Evolutionary conservation across 2,888 invertebrate species (phyloP).

Genomic region (Callyntrura sp.): DNA sequence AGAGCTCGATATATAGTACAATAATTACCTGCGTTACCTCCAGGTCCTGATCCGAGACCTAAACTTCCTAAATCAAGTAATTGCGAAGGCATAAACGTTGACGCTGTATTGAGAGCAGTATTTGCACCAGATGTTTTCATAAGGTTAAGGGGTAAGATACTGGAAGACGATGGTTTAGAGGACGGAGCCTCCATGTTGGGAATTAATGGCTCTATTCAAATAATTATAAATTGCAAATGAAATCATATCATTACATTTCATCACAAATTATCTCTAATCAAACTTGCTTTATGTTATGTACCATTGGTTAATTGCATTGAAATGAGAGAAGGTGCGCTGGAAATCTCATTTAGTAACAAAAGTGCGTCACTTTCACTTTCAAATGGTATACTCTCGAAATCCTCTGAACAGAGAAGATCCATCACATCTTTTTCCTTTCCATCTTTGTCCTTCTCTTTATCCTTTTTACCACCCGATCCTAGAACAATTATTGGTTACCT

Average conservation of each 20-base stretch:
- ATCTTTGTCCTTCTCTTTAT: constrained; percentile 75
- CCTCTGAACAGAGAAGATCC: constrained; percentile 82
- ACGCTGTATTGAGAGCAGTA: constrained; percentile 35
- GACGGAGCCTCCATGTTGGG: constrained; percentile 48
- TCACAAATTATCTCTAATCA: not conserved
- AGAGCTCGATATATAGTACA: too few relatives aligned
- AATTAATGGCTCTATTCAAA: constrained; percentile 50
- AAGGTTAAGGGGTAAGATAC: constrained; percentile 44
- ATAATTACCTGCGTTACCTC: too few relatives aligned
- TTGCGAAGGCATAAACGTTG: constrained; percentile 83
- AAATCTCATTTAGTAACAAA: constrained; percentile 83
- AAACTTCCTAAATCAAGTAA: constrained; percentile 82
- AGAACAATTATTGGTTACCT: too few relatives aligned
- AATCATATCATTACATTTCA: not conserved
- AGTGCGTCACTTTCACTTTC: constrained; percentile 82
- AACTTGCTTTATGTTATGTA: not conserved
- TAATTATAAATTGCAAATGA: not conserved
- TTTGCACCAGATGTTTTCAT: constrained; percentile 36
- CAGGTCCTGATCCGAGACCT: constrained; percentile 65
- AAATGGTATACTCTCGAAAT: constrained; percentile 81
- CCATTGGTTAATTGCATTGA: constrained; percentile 29
- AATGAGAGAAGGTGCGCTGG: constrained; percentile 69
- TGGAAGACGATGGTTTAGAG: constrained; percentile 74
- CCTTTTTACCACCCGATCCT: constrained; percentile 46
- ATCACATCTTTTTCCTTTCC: constrained; percentile 78